These are phyloP conservation scores for Prunella fulvescens DNA, from an alignment of 2,113 vertebrate species.

Conservation along the genomic window DNA sequence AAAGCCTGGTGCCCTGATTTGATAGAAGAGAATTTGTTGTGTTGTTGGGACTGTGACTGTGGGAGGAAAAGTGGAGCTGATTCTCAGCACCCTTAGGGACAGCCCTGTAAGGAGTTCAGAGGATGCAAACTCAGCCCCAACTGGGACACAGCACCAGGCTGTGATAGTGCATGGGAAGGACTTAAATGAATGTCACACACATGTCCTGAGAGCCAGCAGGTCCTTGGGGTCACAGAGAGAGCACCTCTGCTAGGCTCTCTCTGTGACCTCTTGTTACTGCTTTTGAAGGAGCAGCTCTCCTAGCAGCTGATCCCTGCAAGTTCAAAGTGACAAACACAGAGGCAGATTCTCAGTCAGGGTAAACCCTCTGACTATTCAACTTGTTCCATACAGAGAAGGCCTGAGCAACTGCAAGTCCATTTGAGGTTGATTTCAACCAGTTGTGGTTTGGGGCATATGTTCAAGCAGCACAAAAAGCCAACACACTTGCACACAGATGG, in stretches of 20 bases:
- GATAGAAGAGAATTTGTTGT: background rate
- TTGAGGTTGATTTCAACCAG: background rate
- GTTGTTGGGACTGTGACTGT: background rate
- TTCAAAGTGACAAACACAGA: background rate
- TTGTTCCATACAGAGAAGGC: background rate
- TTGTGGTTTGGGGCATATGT: background rate
- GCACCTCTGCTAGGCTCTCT: background rate
- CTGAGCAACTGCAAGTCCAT: background rate
- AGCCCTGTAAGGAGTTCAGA: background rate
- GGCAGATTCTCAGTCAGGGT: background rate
- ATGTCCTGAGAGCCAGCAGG: background rate
- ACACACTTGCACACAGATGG: background rate
- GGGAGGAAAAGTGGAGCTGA: background rate
- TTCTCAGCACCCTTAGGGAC: background rate
- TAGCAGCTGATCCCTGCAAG: background rate
- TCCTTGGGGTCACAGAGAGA: background rate
- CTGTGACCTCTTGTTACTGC: background rate
- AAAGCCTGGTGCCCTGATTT: background rate
- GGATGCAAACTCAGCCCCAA: background rate
- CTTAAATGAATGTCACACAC: background rate
- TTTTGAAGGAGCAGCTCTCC: background rate
- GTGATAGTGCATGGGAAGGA: background rate
- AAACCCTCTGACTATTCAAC: background rate
- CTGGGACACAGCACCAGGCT: rapidly evolving
- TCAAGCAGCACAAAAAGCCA: background rate